Evolutionary conservation across 2,888 invertebrate species (phyloP).

Genomic region (Amphiduros pacificus): DNA sequence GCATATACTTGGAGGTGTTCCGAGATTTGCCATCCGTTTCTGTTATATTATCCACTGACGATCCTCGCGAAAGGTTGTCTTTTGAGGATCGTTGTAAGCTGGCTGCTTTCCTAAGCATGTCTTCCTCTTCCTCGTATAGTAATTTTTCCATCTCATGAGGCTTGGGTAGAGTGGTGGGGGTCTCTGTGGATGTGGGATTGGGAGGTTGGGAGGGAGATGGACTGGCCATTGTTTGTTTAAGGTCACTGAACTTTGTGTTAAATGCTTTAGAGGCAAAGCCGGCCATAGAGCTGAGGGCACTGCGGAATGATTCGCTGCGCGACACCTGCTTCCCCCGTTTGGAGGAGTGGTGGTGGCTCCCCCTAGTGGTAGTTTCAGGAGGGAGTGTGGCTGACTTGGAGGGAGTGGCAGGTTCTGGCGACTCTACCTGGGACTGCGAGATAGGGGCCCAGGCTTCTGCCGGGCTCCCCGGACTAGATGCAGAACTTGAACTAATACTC

Average conservation of each 20-base stretch:
- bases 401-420: not conserved
- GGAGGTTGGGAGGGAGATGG: constrained; percentile 34
- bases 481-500: constrained; percentile 16
- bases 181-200: constrained; percentile 15
- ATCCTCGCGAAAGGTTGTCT: constrained; percentile 4
- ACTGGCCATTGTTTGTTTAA: constrained; percentile 51
- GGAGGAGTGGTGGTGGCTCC: not conserved
- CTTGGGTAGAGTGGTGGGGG: constrained; percentile 5
- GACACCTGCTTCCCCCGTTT: constrained; percentile 10
- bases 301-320: constrained; percentile 25
- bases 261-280: constrained; percentile 13
- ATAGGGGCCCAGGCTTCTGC: constrained; percentile 24
- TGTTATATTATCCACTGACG: constrained; percentile 6
- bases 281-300: constrained; percentile 20
- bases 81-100: constrained; percentile 21
- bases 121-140: constrained; percentile 15
- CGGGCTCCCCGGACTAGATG: constrained; percentile 25
- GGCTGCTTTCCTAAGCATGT: constrained; percentile 15
- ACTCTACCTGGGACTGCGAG: constrained; percentile 12
- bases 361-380: not conserved
- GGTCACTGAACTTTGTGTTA: constrained; percentile 45
- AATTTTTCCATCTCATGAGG: constrained; percentile 11
- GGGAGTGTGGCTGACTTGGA: constrained; percentile 7
- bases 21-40: too few species aligned
- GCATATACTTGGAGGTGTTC: too few species aligned